Base-by-base conservation (phyloP, 2,888 invertebrate genomes). In the Glaucopsyche alexis region DNA sequence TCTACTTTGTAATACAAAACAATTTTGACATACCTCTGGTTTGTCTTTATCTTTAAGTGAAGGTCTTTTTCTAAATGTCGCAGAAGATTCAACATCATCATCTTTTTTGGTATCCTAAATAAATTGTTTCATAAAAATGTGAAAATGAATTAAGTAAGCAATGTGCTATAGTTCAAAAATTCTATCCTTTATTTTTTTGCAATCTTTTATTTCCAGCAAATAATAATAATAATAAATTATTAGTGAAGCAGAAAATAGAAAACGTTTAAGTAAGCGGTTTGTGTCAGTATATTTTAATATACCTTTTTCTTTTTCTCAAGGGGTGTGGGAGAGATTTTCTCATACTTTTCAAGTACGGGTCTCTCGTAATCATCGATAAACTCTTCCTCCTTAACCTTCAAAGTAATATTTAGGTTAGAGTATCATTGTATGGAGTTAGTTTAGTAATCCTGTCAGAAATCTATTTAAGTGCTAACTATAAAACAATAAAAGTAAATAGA, bases 331-430 rank as follows among this genome's bases (percentile, higher is more conserved):
- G 93, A 85, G 69, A 93, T 86, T 85, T 94, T 95, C 84, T 95
- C 95, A 81, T 95, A 96, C 89, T 94, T 95, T 83, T 96, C 96
- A 75, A 96, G 93, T 73, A 94, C 95, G 0, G 96, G 95, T 78
- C 96, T 94, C 81, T 96, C 96, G 85, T 96, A 96, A 90, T 96
- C 96, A 73, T 95, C 95, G 82, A 93, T 81, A 83, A 93, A 92
- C 79, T 93, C 93, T 80, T 88, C 90, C 78, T 87, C 89, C 75
- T 80, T 87, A 77, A 90, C 92, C 92, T 93, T 90, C 80, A 83
- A 85, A 83, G 80, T 72, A 72, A 55, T 19, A 72, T 55, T 67
- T 19, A 40, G 66, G 45, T 72, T 72, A 72, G 40, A 50, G 50
- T 50, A 13, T 66, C 38, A 19, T 67, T 19, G 14, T 49, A 19